These are phyloP conservation scores for Drosophila koepferae DNA, from an alignment of 2,888 invertebrate genomes.

Conservation along the genomic window DNA sequence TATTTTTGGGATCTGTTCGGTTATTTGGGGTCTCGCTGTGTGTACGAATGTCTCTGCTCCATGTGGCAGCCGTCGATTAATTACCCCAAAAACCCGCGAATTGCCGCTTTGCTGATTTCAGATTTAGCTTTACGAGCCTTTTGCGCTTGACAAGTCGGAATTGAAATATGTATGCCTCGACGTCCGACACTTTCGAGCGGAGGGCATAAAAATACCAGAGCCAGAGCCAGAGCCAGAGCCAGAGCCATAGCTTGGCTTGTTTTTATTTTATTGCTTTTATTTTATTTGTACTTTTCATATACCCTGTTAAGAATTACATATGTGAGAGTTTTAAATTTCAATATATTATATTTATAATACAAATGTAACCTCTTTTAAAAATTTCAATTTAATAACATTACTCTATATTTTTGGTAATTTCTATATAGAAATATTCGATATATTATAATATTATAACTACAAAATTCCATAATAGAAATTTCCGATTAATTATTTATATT, in stretches of 20 bases:
- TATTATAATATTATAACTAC: too few relatives aligned
- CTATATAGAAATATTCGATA: too few relatives aligned
- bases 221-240: constrained; percentile 47
- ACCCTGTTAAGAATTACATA: not conserved
- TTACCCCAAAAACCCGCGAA: constrained; percentile 53
- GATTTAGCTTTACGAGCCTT: constrained; percentile 80
- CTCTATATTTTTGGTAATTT: too few relatives aligned
- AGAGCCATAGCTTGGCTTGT: constrained; percentile 43
- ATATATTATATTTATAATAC: not conserved
- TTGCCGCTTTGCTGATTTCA: constrained; percentile 72
- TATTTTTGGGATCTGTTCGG: constrained; percentile 27
- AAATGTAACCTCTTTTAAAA: too few relatives aligned
- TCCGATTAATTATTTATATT: too few relatives aligned
- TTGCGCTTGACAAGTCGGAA: constrained; percentile 74
- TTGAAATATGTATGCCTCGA: constrained; percentile 75
- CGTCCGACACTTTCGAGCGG: constrained; percentile 36
- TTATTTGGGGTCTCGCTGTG: constrained; percentile 14
- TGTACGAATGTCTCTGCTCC: constrained; percentile 8
- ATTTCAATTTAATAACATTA: too few relatives aligned
- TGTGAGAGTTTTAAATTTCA: not conserved
- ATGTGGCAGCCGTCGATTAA: constrained; percentile 69
- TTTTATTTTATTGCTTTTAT: constrained; percentile 37
- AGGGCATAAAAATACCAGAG: constrained; percentile 60
- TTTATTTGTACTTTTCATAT: constrained; percentile 8
- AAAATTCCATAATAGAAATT: too few relatives aligned